Conservation (phyloP, 2,113 vertebrate species). For the Myotis brandtii region DNA sequence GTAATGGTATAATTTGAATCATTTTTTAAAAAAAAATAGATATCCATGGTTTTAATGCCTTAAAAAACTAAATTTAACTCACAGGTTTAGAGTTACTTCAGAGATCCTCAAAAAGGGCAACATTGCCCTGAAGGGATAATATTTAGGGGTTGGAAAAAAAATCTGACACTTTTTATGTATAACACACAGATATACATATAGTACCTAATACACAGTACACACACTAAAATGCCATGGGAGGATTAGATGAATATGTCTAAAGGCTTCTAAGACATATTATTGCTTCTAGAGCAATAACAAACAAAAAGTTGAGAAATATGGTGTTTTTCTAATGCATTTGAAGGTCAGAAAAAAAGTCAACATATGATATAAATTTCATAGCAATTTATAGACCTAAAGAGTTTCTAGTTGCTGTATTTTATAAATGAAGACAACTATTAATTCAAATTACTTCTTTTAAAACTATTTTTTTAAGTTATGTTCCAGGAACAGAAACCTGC, state of each 20-base stretch:
- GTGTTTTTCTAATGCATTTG: background rate
- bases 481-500: background rate
- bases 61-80: slow-evolving; percentile 41
- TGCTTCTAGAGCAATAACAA: background rate
- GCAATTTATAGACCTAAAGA: background rate
- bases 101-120: background rate
- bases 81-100: slow-evolving; percentile 14
- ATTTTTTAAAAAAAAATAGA: background rate
- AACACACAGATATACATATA: background rate
- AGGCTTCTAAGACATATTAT: background rate
- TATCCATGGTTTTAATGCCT: background rate
- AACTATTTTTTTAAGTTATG: background rate
- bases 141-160: background rate
- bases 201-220: background rate
- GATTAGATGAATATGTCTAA: background rate
- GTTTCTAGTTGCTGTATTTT: background rate
- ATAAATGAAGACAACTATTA: background rate
- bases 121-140: background rate
- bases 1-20: background rate
- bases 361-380: background rate
- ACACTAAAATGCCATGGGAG: background rate
- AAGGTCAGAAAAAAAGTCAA: slow-evolving; percentile 29
- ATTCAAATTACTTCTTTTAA: background rate
- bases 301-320: background rate
- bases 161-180: background rate